These are phyloP conservation scores for Antidorcas marsupialis DNA, from an alignment of 2,113 vertebrate species.

Conservation along the genomic window DNA sequence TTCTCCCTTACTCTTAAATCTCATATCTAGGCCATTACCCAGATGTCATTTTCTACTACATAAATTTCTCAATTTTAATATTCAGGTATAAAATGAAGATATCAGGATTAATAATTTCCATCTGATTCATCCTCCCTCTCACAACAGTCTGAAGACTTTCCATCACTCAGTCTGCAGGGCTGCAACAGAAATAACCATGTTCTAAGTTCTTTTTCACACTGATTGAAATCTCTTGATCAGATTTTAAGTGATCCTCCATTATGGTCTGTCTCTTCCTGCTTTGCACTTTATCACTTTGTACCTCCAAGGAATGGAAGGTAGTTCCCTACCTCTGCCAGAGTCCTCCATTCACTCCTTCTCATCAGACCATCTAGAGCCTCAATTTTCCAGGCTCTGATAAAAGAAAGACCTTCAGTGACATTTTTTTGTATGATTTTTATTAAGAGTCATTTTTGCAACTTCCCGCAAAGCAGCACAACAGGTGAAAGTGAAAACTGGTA, in stretches of 20 bases:
- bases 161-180: neutral
- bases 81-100: neutral
- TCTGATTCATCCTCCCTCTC: neutral
- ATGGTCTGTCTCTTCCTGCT: neutral
- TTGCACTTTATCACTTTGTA: neutral
- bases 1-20: neutral
- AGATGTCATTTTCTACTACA: neutral
- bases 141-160: neutral
- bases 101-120: neutral
- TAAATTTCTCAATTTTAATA: slow-evolving; percentile 1
- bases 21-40: neutral
- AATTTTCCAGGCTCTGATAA: neutral
- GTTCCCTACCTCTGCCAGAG: neutral
- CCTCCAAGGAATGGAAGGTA: neutral
- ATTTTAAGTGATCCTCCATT: neutral
- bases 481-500: neutral
- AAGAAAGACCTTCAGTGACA: neutral
- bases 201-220: neutral
- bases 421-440: neutral
- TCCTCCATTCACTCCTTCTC: neutral
- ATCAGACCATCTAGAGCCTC: neutral
- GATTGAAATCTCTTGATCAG: neutral
- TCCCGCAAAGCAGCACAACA: neutral
- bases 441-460: neutral
- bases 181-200: neutral